Evolutionary conservation across 1,140 invertebrate genomes (phyloP), one percentile per base, ranked within the genome.

Genomic region (Aphidius ervi): DNA sequence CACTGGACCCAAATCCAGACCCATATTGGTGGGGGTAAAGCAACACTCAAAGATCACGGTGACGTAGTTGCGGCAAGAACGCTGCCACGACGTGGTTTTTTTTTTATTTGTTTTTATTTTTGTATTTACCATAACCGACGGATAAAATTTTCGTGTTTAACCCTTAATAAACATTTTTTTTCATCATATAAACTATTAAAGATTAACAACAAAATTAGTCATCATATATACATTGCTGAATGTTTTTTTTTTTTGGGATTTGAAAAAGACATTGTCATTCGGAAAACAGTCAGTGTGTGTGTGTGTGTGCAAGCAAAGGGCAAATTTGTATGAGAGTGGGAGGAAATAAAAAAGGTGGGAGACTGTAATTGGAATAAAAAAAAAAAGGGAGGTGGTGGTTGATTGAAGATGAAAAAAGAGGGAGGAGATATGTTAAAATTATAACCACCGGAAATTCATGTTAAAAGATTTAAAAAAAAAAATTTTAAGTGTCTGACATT

Each of bases 51-150:
- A 76, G 72, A 75, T 73, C 71, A 65, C 69, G 69, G 74, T 78
- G 76, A 78, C 74, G 74, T 76, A 78, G 74, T 73, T 68, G 58
- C 67, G 73, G 73, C 69, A 74, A 72, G 71, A 75, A 74, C 74
- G 73, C 73, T 70, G 62, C 67, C 64, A 68, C 67, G 67, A 66
- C 72, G 71, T 68, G 73, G 76, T 76, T 76, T 76, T 76, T 69
- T 68, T 65, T 68, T 31, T 31, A 3, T 31, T 31, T 31, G 2
- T 31, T 31, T 31, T 31, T 31, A 31, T 31, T 31, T 31, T 31
- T 31, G 2, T 4, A 31, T 31, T 31, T 31, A 31, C 23, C 23
- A 31, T 31, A 9, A 52, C 50, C 67, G 67, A 65, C 73, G 68
- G 68, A 54, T 5, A 2, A 54, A 43, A 54, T 41, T n/a, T 31